phyloP scores from a whole-genome alignment of 2,888 invertebrate species.

The Sesia bembeciformis region DNA sequence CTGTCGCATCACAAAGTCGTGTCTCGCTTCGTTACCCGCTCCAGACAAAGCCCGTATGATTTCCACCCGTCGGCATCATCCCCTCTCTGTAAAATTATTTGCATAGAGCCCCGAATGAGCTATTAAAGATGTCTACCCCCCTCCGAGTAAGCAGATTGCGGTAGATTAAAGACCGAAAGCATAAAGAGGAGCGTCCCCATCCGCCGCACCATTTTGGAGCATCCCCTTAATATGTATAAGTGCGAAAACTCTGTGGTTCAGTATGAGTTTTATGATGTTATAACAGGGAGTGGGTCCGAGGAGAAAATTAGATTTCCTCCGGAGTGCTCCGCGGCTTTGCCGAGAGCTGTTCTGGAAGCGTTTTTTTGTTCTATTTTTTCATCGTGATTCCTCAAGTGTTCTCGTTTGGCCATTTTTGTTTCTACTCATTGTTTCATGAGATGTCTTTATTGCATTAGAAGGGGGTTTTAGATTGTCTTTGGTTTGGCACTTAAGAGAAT shows the following conservation, averaged over 20 bases:
- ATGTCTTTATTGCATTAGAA: constrained; percentile 33
- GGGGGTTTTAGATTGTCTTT: constrained; percentile 26
- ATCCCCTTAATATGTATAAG: constrained; percentile 52
- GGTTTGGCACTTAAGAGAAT: constrained; percentile 16
- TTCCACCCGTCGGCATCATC: constrained; percentile 22
- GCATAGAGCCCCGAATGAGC: constrained; percentile 73
- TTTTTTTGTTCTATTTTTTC: constrained; percentile 23
- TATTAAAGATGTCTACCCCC: constrained; percentile 68
- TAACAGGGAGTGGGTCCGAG: constrained; percentile 48
- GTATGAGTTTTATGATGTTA: constrained; percentile 57
- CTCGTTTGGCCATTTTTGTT: constrained; percentile 56
- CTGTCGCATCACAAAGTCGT: constrained; percentile 63
- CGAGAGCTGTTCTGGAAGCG: constrained; percentile 42
- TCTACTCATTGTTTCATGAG: constrained; percentile 48
- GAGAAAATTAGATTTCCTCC: constrained; percentile 69
- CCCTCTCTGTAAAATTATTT: constrained; percentile 62
- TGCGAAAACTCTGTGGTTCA: constrained; percentile 47
- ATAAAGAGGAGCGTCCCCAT: constrained; percentile 49
- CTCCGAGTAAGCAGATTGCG: constrained; percentile 70
- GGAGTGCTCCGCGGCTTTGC: constrained; percentile 57
- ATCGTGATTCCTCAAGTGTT: constrained; percentile 56
- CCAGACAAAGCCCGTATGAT: constrained; percentile 73
- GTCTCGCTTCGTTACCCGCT: constrained; percentile 65
- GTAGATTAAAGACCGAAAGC: constrained; percentile 72
- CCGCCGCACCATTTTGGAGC: constrained; percentile 45